These are phyloP conservation scores for chimpanzee (Pan troglodytes) DNA, from an alignment of 2,113 vertebrate genomes.

Conservation along the genomic window NHGRI_mPanTro3-v2.1_pri NC_086015.1:26322501-26323000, in stretches of 20 bases:
- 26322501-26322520: not conserved
- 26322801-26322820: not conserved
- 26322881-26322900: not conserved
- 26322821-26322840: not conserved
- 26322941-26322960: not conserved
- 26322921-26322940: not conserved
- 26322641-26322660: not conserved
- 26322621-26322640: not conserved
- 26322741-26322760: not conserved
- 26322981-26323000: not conserved
- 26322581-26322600: not conserved
- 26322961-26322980: not conserved
- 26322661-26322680: not conserved
- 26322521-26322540: not conserved
- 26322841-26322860: not conserved
- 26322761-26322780: not conserved
- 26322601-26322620: not conserved
- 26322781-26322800: not conserved
- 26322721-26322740: not conserved
- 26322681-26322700: not conserved
- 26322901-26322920: not conserved
- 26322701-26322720: not conserved
- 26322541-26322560: not conserved
- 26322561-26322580: constrained; percentile 1
- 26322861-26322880: not conserved